These are phyloP conservation scores for Ophion costatus DNA, from an alignment of 2,888 invertebrate species.

Conservation along the genomic window DNA sequence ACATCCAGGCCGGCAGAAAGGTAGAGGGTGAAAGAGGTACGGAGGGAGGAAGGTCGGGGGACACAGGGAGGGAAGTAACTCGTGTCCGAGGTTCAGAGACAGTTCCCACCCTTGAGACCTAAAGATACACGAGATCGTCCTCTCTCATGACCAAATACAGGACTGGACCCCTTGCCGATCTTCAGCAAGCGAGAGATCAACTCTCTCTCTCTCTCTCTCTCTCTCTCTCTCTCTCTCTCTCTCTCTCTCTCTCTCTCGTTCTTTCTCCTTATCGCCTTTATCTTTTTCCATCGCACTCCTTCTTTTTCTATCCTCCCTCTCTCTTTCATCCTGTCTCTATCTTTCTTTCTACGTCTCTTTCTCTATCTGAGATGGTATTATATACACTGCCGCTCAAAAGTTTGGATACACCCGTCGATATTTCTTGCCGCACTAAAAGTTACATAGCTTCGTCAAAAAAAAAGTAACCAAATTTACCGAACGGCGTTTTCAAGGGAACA, in stretches of 20 bases:
- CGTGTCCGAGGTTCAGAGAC: constrained; percentile 53
- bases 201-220: constrained; percentile 38
- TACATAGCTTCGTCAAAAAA: too few species aligned
- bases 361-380: not conserved
- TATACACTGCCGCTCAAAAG: not conserved
- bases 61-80: constrained; percentile 21
- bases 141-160: constrained; percentile 71
- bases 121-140: constrained; percentile 67
- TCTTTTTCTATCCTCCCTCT: not conserved
- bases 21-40: constrained; percentile 11
- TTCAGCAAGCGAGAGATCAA: constrained; percentile 42
- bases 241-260: not conserved
- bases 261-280: not conserved
- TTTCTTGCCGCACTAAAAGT: too few species aligned
- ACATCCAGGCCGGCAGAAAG: not conserved
- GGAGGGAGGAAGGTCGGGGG: not conserved
- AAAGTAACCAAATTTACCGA: too few species aligned
- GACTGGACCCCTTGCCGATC: constrained; percentile 58
- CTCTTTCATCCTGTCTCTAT: not conserved
- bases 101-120: constrained; percentile 71
- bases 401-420: too few species aligned
- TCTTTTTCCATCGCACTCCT: not conserved
- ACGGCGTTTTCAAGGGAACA: too few species aligned
- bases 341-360: not conserved
- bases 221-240: not conserved